Percentiles rank a stretch among this genome's conserved stretches.
Evolutionary conservation across 2,113 vertebrate species (phyloP).

Genomic region (Chloroceryle aenea): DNA sequence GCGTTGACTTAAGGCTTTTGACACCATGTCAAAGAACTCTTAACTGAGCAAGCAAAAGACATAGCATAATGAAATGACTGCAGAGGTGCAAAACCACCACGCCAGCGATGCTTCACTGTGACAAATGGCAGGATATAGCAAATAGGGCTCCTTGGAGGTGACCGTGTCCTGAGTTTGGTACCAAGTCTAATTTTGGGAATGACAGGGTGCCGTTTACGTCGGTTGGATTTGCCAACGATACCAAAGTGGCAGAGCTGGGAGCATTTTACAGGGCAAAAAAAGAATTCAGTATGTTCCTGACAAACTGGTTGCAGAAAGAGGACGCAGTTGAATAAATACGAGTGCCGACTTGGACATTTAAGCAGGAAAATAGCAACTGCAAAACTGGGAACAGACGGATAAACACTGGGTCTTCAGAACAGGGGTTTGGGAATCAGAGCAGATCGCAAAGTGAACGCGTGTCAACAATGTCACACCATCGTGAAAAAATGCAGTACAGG

Average conservation of each 20-base stretch:
- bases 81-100: background rate
- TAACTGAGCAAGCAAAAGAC: background rate
- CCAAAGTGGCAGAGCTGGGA: background rate
- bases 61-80: background rate
- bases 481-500: background rate
- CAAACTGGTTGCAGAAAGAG: slow-evolving; percentile 15
- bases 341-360: background rate
- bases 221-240: background rate
- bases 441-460: background rate
- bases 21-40: background rate
- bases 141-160: background rate
- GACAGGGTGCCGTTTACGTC: background rate
- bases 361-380: background rate
- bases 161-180: background rate
- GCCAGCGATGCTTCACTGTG: background rate
- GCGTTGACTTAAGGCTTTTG: background rate
- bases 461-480: background rate
- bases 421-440: background rate
- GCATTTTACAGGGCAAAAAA: background rate
- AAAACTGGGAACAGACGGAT: background rate
- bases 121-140: background rate
- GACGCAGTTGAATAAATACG: background rate
- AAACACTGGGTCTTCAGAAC: background rate
- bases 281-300: background rate
- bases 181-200: background rate